Base-by-base conservation (phyloP, 2,113 vertebrate species). In the Chascanopsetta lugubris region DNA sequence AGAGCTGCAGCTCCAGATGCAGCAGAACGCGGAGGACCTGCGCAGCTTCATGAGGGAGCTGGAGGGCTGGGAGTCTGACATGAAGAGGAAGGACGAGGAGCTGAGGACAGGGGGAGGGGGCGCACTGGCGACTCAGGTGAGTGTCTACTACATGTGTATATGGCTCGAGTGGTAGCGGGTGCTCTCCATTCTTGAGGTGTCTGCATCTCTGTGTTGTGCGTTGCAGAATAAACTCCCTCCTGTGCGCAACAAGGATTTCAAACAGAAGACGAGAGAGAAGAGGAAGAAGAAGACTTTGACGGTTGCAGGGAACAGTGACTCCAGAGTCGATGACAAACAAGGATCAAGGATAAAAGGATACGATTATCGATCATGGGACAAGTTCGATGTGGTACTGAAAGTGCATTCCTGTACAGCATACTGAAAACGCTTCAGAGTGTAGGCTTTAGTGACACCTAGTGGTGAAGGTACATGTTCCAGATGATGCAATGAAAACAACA, bases 301-400 rank as follows among this genome's bases (percentile, higher is more conserved):
- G 65, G 8, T 34, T 77, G 29, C 13, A 21, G 85, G 85, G 17
- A 93, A 91, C 22, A 75, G 70, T 5, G 87, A 88, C 70, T 88
- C 85, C 47, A 93, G 87, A 15, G 88, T 82, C 2, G 92, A 94
- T 2, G 92, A 94, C 48, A 92, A 90, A 36, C 89, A 93, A 77
- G 89, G 87, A 38, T 91, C 91, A 1, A 94, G 93, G 61, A 96
- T 97, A 61, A 97, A 95, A 69, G 93, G 94, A 7, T 94, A 90
- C 0, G 96, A 98, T 85, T 99, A 98, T 86, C 91, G 92, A 51
- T 94, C 95, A 3, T 99, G 97, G 97, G 95, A 95, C 82, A 97
- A 94, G 80, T 95, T 98, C 74, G 94, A 99, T 79, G 96, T 96
- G 94, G 97, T 99, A 84, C 2, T 6, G 47, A 1, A 24, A n/a